phyloP scores from a whole-genome alignment of 2,113 vertebrate genomes.

The Isurus oxyrinchus region DNA sequence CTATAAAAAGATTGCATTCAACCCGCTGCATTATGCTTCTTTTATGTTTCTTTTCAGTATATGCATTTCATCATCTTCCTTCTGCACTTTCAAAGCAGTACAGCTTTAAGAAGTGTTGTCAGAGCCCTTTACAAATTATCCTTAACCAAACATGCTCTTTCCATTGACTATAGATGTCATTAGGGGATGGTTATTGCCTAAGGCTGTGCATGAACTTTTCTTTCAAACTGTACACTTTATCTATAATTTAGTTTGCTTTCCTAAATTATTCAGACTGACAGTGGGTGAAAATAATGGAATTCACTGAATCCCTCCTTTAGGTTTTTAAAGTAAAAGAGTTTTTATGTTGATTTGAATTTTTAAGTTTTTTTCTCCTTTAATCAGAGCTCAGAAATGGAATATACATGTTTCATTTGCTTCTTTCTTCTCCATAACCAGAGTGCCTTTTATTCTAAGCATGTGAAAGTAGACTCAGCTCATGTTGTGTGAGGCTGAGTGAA shows the following conservation, averaged over 20 bases:
- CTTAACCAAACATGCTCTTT: conserved; percentile 91
- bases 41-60: background rate
- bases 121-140: conserved; percentile 88
- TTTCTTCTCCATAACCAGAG: conserved; percentile 46
- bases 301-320: conserved; percentile 86
- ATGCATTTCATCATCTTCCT: background rate
- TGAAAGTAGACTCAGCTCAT: background rate
- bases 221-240: conserved; percentile 99
- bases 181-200: conserved; percentile 87
- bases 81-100: conserved; percentile 53
- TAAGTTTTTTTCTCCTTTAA: conserved; percentile 64
- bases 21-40: background rate
- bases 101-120: conserved; percentile 82
- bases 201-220: conserved; percentile 92
- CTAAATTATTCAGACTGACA: conserved; percentile 99
- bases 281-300: conserved; percentile 97
- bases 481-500: background rate
- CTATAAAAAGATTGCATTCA: background rate
- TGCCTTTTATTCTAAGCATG: conserved; percentile 20
- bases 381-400: conserved; percentile 69
- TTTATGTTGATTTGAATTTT: conserved; percentile 84
- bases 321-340: conserved; percentile 83
- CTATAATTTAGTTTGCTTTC: conserved; percentile 95
- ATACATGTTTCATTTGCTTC: conserved; percentile 54
- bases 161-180: conserved; percentile 93